Conservation (phyloP, 2,797 vertebrate species). For the Chelonia mydas region DNA sequence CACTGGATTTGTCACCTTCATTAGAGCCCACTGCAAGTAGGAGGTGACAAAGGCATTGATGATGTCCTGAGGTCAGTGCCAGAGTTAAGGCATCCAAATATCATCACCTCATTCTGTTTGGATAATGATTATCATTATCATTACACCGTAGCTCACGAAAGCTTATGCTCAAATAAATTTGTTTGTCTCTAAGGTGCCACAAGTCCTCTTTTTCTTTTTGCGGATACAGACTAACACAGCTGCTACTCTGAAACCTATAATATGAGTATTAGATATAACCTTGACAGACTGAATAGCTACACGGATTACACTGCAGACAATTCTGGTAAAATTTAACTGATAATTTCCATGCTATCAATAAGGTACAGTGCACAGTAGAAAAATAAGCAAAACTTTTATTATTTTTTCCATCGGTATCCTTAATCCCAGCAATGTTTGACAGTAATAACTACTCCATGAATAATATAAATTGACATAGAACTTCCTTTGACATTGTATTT, state of each 20-base stretch:
- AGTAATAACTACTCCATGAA: background rate
- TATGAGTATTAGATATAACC: conserved; percentile 5
- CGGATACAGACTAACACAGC: too few relatives aligned
- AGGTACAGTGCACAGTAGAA: background rate
- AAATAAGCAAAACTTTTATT: background rate
- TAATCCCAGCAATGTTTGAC: conserved; percentile 13
- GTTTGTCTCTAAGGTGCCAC: too few relatives aligned
- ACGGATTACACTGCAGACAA: conserved; percentile 12
- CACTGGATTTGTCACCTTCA: background rate
- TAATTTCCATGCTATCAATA: background rate
- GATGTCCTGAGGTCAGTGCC: background rate
- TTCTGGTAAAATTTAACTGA: background rate
- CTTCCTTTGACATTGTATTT: background rate
- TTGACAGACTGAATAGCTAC: background rate
- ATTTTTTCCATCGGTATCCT: background rate
- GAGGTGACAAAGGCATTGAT: background rate
- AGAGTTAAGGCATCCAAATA: background rate
- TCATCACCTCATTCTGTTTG: background rate
- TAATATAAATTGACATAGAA: background rate
- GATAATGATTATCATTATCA: background rate
- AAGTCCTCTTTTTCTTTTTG: too few relatives aligned
- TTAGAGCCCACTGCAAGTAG: background rate
- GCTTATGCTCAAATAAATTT: too few relatives aligned
- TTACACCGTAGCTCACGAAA: too few relatives aligned
- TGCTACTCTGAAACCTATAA: background rate